phyloP scores from a whole-genome alignment of 2,113 vertebrate genomes.

The Ochotona princeps region DNA sequence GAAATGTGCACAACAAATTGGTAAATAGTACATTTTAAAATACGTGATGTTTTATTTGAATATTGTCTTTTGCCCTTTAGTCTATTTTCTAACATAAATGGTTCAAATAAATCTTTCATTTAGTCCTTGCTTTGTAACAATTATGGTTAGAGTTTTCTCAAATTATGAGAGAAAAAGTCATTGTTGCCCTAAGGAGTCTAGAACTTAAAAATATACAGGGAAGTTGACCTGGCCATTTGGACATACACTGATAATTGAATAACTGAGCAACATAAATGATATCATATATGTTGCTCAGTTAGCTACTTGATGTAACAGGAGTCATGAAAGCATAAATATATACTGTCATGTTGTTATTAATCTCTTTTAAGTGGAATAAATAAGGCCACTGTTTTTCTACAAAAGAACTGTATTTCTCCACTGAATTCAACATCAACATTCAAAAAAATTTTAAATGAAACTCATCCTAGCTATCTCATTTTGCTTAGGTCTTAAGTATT shows the following conservation, averaged over 20 bases:
- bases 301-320: neutral
- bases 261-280: neutral
- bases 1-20: neutral
- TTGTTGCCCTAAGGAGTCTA: neutral
- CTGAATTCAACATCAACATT: neutral
- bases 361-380: neutral
- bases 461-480: neutral
- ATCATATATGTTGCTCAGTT: neutral
- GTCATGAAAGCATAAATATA: neutral
- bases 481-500: neutral
- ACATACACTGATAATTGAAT: neutral
- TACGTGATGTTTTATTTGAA: neutral
- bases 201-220: neutral
- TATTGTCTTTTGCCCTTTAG: neutral
- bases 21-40: neutral
- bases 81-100: neutral
- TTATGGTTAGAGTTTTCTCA: neutral
- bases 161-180: neutral
- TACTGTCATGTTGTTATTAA: neutral
- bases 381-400: neutral
- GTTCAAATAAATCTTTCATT: neutral
- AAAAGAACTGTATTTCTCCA: neutral
- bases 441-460: slow-evolving; percentile 13
- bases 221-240: neutral
- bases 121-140: neutral